Base-by-base conservation (phyloP, 2,113 vertebrate species). In the Albula goreensis region DNA sequence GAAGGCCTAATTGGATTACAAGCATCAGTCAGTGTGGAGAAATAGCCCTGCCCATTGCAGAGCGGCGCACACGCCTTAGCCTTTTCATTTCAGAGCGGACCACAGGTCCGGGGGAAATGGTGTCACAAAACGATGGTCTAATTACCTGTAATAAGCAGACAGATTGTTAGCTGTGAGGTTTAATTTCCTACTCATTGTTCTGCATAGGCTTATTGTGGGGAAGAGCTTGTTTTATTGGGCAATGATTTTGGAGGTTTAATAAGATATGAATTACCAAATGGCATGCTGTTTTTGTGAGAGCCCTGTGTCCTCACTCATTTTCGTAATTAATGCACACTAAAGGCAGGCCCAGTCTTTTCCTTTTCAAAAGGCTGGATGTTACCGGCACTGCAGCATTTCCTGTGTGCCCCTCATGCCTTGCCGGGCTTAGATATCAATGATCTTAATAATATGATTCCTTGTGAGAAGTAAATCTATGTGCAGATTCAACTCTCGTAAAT, bases 1-100 rank as follows among this genome's bases (percentile, higher is more conserved):
- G 95, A 94, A 94, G 94, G 90, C 93, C 90, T 96, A 95, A 97
- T 95, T 96, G 94, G 96, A 95, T 97, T 95, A 89, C 90, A 90
- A 90, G 90, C 90, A 85, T 92, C 94, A 94, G 92, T 95, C 92
- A 93, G 95, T 93, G 93, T 90, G 92, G 93, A 95, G 86, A 93
- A 96, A 96, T 94, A 93, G 94, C 93, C 90, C 85, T 92, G 96
- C 95, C 95, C 94, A 93, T 94, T 94, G 96, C 95, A 89, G 94
- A 88, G 90, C 83, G 60, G 13, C 49, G 50, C 56, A 53, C 22
- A 48, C 74, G n/a, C 6, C 4, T n/a, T 53, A 19, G 25, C 70
- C 53, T 11, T 83, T 78, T 82, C 80, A 85, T 84, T 56, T 49
- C 11, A 50, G 56, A 56, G 77, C 25, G 82, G 81, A 12, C 10